Percentiles rank a stretch among this genome's conserved stretches.
Conservation (phyloP, 2,888 invertebrate genomes). For the Aphodius sticticus region DNA sequence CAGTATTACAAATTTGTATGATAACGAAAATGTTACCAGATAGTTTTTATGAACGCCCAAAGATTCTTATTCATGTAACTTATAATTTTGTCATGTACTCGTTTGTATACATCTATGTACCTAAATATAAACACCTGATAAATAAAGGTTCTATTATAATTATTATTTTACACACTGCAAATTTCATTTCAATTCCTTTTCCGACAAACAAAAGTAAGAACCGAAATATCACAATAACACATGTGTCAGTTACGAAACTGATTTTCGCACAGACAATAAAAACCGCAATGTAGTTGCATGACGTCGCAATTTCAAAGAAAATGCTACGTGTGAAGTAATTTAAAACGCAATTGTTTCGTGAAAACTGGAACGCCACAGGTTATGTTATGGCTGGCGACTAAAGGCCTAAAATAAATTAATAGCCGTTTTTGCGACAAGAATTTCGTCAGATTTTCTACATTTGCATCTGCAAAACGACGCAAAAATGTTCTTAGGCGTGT, state of each 20-base stretch:
- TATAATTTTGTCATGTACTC: neutral
- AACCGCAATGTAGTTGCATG: neutral
- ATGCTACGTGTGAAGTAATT: neutral
- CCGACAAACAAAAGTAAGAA: neutral
- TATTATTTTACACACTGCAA: neutral
- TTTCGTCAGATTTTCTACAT: neutral
- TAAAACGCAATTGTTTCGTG: neutral
- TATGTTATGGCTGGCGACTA: neutral
- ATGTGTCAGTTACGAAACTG: neutral
- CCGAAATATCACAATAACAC: neutral
- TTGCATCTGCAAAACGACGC: neutral
- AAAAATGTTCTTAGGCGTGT: neutral
- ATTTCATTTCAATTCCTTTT: neutral
- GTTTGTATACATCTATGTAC: too few species aligned
- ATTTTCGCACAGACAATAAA: neutral
- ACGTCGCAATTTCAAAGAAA: neutral
- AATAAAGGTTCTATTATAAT: constrained; percentile 9
- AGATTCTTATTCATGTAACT: neutral
- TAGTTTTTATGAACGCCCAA: neutral
- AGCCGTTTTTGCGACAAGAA: neutral
- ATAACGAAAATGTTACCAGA: constrained; percentile 12
- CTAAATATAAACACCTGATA: neutral
- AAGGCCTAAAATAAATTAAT: neutral
- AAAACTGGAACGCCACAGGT: neutral
- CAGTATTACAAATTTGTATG: constrained; percentile 5